Base-by-base conservation (phyloP, 2,888 invertebrate species). In the Mythimna ferrago region DNA sequence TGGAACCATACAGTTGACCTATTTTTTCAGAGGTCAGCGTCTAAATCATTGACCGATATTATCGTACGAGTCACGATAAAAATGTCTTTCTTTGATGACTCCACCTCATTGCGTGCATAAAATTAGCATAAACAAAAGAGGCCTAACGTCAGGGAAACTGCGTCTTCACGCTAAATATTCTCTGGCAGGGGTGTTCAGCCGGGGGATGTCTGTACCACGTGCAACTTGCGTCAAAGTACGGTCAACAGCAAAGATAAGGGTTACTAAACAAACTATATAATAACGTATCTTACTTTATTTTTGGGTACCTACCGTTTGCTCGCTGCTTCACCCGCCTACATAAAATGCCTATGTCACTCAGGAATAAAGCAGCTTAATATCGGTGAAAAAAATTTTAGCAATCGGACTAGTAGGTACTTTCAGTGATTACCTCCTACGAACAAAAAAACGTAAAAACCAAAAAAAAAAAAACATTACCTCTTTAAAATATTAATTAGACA, bases 151-250 rank as follows among this genome's bases (percentile, higher is more conserved):
- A 57, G 1, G 4, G 2, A 73, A 62, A 62, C 44, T 21, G 35
- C 35, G 11, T 71, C 56, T 84, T 81, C 41, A 61, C 41, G 48
- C 66, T 51, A 68, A 71, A 76, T 84, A 66, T 64, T 70, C 26
- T 44, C 19, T 2, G 6, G 51, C 11, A 32, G 32, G 58, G 53
- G 19, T 32, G 38, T 60, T 70, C 26, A 66, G 48, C 68, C 53
- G 32, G 67, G 76, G 75, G 66, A 60, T 57, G 61, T 60, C 54
- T 67, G 53, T 41, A 32, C 61, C 75, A 76, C 75, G 81, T 76
- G 77, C 56, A 35, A 60, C 65, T 68, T 61, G 66, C 66, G 73
- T 86, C 72, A 80, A 80, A 57, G 76, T 76, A 54, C 54, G 19
- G 48, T 48, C 7, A 75, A 65, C 38, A 14, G 9, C 38, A 38